phyloP scores from a whole-genome alignment of 2,888 invertebrate species.

The Omphaloscelis lunosa region DNA sequence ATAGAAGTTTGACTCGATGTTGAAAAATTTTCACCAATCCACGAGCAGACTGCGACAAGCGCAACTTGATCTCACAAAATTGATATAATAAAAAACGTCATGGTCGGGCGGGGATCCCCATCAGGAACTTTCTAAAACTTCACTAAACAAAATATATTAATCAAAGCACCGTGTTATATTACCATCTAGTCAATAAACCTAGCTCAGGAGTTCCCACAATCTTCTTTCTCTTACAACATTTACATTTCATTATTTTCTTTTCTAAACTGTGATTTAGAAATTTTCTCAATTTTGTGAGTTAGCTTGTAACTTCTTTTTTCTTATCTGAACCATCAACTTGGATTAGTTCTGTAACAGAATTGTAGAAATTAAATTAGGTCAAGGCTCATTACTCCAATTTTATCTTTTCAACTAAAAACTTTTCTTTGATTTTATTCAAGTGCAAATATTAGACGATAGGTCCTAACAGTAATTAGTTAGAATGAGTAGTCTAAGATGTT shows the following conservation, averaged over 20 bases:
- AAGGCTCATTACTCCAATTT: slow-evolving; percentile 14
- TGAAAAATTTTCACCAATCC: neutral
- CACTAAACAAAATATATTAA: neutral
- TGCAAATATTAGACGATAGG: no score
- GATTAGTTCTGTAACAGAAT: slow-evolving; percentile 12
- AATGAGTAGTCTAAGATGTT: no score
- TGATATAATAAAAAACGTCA: no score
- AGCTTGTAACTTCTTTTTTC: slow-evolving; percentile 15
- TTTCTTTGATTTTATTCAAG: neutral
- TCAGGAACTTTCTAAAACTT: neutral
- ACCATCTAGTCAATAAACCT: neutral
- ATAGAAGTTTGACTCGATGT: neutral
- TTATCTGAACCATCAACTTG: slow-evolving; percentile 31
- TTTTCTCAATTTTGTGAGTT: slow-evolving; percentile 15
- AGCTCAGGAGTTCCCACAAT: neutral
- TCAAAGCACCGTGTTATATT: neutral
- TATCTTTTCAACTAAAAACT: neutral
- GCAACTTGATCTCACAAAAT: no score
- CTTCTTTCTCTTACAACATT: slow-evolving; percentile 12
- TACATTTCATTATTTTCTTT: slow-evolving; percentile 34
- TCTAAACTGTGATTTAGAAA: slow-evolving; percentile 10
- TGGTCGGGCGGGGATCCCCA: no score
- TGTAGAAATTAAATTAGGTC: neutral
- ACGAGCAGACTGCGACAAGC: no score
- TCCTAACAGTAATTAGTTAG: no score